A percentile compares a stretch with the other conserved stretches of the same genome.
Conservation (phyloP, 2,888 invertebrate genomes). For the Anodontia alba region DNA sequence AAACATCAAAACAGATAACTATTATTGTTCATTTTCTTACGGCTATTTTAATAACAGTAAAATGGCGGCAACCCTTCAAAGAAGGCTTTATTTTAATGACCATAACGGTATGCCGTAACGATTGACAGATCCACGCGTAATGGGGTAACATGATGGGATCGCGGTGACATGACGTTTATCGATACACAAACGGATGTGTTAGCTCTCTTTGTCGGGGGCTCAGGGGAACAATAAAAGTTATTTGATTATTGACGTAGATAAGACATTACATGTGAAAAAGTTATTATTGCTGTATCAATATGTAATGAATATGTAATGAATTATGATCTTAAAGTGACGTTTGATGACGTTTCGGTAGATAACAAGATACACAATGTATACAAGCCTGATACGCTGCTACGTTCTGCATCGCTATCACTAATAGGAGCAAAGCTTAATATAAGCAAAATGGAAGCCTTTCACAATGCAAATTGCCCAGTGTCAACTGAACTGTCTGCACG, state of each 20-base stretch:
- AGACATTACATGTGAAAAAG: constrained; percentile 3
- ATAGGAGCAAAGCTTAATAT: too few relatives aligned
- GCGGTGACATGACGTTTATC: constrained; percentile 7
- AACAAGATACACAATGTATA: constrained; percentile 6
- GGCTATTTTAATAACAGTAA: constrained; percentile 15
- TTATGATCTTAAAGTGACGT: constrained; percentile 7
- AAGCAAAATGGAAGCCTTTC: too few relatives aligned
- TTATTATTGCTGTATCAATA: constrained; percentile 5
- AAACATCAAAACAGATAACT: constrained; percentile 10
- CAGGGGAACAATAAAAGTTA: constrained; percentile 8
- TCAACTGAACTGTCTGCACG: too few relatives aligned
- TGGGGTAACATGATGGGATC: neutral
- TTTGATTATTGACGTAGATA: constrained; percentile 13
- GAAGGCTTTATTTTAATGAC: neutral
- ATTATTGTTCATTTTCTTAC: constrained; percentile 1
- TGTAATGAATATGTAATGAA: constrained; percentile 19
- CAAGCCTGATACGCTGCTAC: too few relatives aligned
- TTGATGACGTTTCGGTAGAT: neutral
- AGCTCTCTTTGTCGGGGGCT: constrained; percentile 3
- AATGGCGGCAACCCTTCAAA: neutral
- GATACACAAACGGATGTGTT: constrained; percentile 12
- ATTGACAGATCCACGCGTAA: neutral
- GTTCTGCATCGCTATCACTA: too few relatives aligned
- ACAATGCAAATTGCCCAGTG: too few relatives aligned
- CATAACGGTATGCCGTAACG: neutral